phyloP scores from a whole-genome alignment of 2,888 invertebrate genomes.

The Uropetala carovei region DNA sequence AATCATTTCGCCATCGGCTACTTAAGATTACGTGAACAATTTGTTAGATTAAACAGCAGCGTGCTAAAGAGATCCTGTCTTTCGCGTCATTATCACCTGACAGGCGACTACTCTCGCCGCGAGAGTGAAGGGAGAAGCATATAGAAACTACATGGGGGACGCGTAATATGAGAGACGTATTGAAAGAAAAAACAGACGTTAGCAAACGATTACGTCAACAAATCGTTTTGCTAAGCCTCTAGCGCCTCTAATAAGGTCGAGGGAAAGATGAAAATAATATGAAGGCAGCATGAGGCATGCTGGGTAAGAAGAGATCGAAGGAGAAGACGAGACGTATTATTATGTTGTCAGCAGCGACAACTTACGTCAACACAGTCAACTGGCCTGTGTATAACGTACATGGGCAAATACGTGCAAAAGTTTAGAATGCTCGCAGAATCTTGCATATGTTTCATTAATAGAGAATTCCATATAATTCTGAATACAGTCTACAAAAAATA shows the following conservation, averaged over 20 bases:
- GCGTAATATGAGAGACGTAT: background rate
- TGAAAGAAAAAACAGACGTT: background rate
- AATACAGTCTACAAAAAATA: no score
- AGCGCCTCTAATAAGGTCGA: no score
- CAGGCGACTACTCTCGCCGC: background rate
- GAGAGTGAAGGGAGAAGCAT: background rate
- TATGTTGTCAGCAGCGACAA: no score
- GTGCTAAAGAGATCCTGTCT: background rate
- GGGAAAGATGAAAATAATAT: background rate
- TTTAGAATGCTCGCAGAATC: no score
- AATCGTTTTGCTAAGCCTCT: background rate
- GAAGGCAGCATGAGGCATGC: background rate
- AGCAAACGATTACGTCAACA: background rate
- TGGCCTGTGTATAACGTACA: no score
- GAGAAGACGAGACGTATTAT: no score
- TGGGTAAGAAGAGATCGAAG: background rate
- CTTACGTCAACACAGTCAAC: no score
- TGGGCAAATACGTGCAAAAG: no score
- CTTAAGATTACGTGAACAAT: conserved; percentile 15
- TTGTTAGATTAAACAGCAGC: background rate
- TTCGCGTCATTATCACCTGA: background rate
- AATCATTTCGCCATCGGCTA: background rate
- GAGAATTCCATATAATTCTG: no score
- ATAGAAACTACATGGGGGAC: background rate
- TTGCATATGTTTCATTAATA: no score